Evolutionary conservation across 1,140 invertebrate genomes (phyloP).

Genomic region (Zelostemma sp.): DNA sequence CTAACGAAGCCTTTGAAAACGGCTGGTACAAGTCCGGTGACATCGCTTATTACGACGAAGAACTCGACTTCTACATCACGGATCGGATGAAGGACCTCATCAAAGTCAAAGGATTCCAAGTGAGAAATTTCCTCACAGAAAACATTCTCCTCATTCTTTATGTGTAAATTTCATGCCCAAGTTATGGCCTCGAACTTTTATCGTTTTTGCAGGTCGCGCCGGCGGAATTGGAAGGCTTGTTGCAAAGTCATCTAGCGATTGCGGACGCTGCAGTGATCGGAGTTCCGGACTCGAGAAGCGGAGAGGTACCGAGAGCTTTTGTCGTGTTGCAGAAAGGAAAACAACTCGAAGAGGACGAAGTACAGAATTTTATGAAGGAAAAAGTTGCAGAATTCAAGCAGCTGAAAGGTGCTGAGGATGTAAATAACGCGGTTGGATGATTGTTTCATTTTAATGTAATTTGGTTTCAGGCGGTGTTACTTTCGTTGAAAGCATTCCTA

Average conservation of each 20-base stretch:
- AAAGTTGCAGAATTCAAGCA: constrained; percentile 79
- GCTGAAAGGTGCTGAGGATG: constrained; percentile 62
- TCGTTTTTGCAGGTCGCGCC: constrained; percentile 79
- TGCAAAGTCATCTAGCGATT: constrained; percentile 81
- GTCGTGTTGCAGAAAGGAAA: constrained; percentile 70
- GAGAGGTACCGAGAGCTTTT: constrained; percentile 84
- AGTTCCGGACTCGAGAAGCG: constrained; percentile 77
- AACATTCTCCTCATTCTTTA: too few relatives aligned
- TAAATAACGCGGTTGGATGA: too few relatives aligned
- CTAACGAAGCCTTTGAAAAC: constrained; percentile 75
- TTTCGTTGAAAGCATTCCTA: constrained; percentile 74
- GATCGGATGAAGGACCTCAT: constrained; percentile 92
- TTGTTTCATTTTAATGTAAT: too few relatives aligned
- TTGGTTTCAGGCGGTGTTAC: constrained; percentile 69
- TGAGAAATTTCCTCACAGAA: constrained; percentile 54
- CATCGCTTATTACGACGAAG: constrained; percentile 82
- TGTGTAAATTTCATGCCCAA: too few relatives aligned
- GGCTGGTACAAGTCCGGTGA: constrained; percentile 89
- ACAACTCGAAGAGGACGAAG: constrained; percentile 52
- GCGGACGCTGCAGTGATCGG: constrained; percentile 88
- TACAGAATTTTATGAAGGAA: constrained; percentile 72
- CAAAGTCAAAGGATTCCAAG: constrained; percentile 85
- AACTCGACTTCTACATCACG: constrained; percentile 81
- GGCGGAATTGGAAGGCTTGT: constrained; percentile 86
- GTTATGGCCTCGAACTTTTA: too few relatives aligned